phyloP scores from a whole-genome alignment of 2,797 vertebrate species.

The Cephalopachus bancanus region DNA sequence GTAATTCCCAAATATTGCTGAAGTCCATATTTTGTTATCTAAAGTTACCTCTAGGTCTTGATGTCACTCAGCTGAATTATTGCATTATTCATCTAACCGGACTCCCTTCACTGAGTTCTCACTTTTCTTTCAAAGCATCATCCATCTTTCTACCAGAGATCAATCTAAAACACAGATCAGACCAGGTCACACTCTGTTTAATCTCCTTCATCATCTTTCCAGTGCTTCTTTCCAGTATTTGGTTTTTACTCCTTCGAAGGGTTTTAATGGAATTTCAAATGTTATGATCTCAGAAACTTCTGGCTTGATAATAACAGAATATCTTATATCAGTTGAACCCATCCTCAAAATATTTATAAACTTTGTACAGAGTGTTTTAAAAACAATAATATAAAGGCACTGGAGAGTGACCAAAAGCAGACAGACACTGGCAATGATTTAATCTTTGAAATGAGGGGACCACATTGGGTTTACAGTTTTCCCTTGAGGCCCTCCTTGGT shows the following conservation, averaged over 20 bases:
- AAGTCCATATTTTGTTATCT: neutral
- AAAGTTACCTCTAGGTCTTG: neutral
- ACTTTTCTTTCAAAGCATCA: neutral
- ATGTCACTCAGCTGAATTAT: neutral
- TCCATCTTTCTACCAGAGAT: neutral
- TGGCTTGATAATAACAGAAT: neutral
- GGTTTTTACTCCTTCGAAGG: conserved; percentile 25
- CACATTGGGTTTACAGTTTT: neutral
- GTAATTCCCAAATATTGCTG: neutral
- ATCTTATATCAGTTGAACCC: neutral
- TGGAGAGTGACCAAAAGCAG: neutral
- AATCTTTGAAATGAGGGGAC: neutral
- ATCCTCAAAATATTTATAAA: conserved; percentile 39
- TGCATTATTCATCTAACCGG: neutral
- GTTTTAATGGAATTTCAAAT: neutral
- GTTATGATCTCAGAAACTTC: neutral
- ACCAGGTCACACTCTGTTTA: neutral
- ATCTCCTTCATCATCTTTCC: neutral
- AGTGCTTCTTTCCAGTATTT: neutral
- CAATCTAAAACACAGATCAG: neutral
- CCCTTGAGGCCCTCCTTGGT: neutral
- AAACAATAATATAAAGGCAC: neutral
- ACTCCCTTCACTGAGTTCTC: neutral
- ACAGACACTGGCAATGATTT: neutral
- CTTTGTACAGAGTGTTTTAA: neutral